Percentiles rank a stretch among this genome's conserved stretches.
These are phyloP conservation scores for Garra rufa DNA, from an alignment of 2,113 vertebrate genomes.

Conservation along the genomic window DNA sequence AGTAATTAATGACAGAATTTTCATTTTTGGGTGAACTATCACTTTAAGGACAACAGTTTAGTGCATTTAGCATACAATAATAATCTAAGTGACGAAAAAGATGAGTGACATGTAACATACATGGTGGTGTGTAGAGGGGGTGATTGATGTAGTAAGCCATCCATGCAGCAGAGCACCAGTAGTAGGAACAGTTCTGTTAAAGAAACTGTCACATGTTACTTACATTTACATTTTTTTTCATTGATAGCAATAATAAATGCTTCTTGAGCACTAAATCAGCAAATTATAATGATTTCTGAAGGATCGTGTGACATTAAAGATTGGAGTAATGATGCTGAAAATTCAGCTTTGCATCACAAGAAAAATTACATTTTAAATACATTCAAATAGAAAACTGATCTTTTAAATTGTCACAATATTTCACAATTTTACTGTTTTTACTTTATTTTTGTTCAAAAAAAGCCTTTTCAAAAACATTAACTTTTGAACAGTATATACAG, in stretches of 20 bases:
- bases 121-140: conserved; percentile 89
- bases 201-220: neutral
- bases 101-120: conserved; percentile 75
- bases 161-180: conserved; percentile 92
- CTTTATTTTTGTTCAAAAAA: neutral
- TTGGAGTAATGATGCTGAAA: neutral
- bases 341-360: neutral
- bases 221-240: too few relatives aligned
- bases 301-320: neutral
- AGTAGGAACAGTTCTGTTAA: conserved; percentile 89
- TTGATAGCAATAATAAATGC: too few relatives aligned
- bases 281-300: neutral
- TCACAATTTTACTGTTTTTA: neutral
- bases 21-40: too few relatives aligned
- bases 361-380: neutral
- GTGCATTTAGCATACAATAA: neutral
- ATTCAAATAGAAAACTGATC: neutral
- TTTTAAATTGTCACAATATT: neutral
- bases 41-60: neutral
- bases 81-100: neutral
- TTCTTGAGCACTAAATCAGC: neutral
- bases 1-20: too few relatives aligned
- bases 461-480: neutral
- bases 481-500: too few relatives aligned
- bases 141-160: conserved; percentile 97